phyloP scores from a whole-genome alignment of 2,797 vertebrate species.

The Simalia tracyae region DNA sequence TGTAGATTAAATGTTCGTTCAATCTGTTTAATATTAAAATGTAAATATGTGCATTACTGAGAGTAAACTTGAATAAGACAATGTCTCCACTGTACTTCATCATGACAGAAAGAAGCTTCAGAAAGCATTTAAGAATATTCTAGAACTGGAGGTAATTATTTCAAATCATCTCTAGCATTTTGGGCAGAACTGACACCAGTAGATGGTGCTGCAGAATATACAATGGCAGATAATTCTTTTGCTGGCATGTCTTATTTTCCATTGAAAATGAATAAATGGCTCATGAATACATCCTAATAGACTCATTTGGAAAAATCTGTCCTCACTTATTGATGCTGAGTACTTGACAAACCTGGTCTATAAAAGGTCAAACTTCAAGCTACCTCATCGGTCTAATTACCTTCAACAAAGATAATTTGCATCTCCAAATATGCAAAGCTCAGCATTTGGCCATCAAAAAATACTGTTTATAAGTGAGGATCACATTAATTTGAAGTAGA shows the following conservation, averaged over 20 bases:
- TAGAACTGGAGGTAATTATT: neutral
- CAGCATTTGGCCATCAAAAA: neutral
- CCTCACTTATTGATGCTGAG: neutral
- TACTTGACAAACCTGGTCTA: neutral
- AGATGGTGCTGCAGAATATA: conserved; percentile 8
- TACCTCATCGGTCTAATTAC: neutral
- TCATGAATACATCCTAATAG: neutral
- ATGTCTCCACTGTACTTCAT: neutral
- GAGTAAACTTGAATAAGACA: neutral
- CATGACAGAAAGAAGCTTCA: neutral
- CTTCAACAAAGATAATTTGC: neutral
- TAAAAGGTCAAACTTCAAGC: neutral
- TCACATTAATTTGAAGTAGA: neutral
- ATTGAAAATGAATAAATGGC: neutral
- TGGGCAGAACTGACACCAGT: neutral
- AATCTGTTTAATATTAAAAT: neutral
- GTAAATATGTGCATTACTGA: no score
- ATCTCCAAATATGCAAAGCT: neutral
- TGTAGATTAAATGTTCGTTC: neutral
- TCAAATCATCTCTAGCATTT: neutral
- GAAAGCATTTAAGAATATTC: neutral
- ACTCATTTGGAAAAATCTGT: neutral
- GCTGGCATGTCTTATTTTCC: neutral
- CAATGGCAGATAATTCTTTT: neutral
- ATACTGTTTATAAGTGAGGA: neutral